A percentile compares a stretch with the other conserved stretches of the same genome.
These are phyloP conservation scores for Himalopsyche phryganea DNA, from an alignment of 1,140 invertebrate genomes.

Conservation along the genomic window DNA sequence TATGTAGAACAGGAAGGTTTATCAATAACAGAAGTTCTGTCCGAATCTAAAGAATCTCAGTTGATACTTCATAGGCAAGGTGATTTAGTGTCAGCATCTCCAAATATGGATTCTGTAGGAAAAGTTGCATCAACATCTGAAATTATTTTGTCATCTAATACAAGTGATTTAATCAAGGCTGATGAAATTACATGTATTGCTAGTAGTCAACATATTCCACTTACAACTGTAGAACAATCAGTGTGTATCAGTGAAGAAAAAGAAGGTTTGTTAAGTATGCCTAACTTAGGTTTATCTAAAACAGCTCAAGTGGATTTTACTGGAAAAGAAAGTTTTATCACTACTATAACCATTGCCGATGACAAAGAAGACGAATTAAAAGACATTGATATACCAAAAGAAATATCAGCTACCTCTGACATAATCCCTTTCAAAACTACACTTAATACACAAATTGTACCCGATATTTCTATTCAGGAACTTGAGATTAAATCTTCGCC, in stretches of 20 bases:
- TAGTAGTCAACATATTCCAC: conserved; percentile 20
- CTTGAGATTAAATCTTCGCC: conserved; percentile 31
- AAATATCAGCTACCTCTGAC: conserved; percentile 43
- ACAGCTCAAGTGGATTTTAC: conserved; percentile 48
- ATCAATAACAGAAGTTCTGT: conserved; percentile 30
- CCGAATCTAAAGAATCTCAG: conserved; percentile 25
- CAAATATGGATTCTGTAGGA: conserved; percentile 16
- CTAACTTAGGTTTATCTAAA: conserved; percentile 37
- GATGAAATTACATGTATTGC: conserved; percentile 11
- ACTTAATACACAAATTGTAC: conserved; percentile 38
- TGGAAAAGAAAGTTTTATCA: conserved; percentile 51
- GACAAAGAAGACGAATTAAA: conserved; percentile 41
- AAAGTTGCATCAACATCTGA: conserved; percentile 26
- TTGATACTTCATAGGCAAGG: conserved; percentile 12
- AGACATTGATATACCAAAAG: conserved; percentile 36
- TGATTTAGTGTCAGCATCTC: conserved; percentile 13
- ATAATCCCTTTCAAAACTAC: conserved; percentile 48
- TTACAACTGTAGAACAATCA: conserved; percentile 37
- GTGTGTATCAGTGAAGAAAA: conserved; percentile 52
- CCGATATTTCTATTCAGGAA: conserved; percentile 33
- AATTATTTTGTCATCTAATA: conserved; percentile 22
- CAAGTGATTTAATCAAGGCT: conserved; percentile 13
- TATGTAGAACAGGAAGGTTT: conserved; percentile 26
- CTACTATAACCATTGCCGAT: conserved; percentile 47
- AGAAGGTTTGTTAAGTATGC: conserved; percentile 45